Conservation (phyloP, 2,888 invertebrate species). For the Teleogryllus oceanicus region DNA sequence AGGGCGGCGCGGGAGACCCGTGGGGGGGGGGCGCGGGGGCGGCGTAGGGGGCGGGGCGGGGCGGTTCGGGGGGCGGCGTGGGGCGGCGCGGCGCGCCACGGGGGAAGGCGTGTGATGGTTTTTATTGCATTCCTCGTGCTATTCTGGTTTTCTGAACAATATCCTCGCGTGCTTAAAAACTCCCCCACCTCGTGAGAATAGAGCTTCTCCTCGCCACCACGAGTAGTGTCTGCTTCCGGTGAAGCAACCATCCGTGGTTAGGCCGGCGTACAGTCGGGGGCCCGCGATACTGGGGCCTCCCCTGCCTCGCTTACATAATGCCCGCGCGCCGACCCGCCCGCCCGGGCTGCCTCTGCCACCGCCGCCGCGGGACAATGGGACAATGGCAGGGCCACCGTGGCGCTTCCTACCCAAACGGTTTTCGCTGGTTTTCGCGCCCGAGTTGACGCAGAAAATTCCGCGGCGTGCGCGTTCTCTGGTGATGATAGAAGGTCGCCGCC, state of each 20-base stretch:
- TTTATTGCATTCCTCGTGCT: neutral
- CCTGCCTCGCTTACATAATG: neutral
- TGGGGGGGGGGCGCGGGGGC: neutral
- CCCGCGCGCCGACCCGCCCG: neutral
- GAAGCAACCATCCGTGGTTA: constrained; percentile 18
- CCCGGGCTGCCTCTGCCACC: neutral
- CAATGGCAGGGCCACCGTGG: neutral
- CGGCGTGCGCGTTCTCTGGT: no score
- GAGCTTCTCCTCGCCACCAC: constrained; percentile 3
- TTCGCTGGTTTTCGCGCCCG: no score
- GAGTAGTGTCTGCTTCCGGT: constrained; percentile 4
- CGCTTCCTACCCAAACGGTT: neutral
- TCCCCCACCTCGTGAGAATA: neutral
- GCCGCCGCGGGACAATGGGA: neutral
- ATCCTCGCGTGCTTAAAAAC: constrained; percentile 7
- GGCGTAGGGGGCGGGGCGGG: neutral
- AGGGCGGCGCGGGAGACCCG: neutral
- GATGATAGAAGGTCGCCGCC: no score
- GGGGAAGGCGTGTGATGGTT: neutral
- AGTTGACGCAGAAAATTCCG: no score
- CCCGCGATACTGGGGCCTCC: neutral
- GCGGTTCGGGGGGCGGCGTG: neutral
- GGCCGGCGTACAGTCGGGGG: neutral
- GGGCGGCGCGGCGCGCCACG: neutral
- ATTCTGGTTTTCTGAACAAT: constrained; percentile 9